Percentiles rank a stretch among this genome's conserved stretches.
Conservation (phyloP, 2,113 vertebrate species). For the Fregetta grallaria region DNA sequence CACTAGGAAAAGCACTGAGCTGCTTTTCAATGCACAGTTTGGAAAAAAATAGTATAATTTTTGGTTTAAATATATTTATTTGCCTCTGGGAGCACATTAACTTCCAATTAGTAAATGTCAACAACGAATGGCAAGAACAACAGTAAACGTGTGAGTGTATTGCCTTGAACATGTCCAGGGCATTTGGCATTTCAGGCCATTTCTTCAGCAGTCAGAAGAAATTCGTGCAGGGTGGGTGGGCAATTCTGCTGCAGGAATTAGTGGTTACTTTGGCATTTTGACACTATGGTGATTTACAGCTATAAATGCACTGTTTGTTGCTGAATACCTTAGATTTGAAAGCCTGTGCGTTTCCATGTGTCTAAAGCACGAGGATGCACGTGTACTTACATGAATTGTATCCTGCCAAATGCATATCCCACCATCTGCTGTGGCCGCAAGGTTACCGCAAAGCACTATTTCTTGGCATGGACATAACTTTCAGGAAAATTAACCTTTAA, state of each 20-base stretch:
- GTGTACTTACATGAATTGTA: neutral
- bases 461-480: neutral
- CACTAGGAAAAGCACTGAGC: neutral
- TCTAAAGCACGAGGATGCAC: neutral
- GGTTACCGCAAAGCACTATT: neutral
- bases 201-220: neutral
- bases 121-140: neutral
- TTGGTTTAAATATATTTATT: neutral
- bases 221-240: neutral
- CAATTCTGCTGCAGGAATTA: neutral
- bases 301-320: neutral
- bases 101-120: slow-evolving; percentile 12
- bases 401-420: neutral
- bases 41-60: neutral
- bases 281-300: neutral
- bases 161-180: neutral
- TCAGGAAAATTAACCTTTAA: neutral
- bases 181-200: neutral
- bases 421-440: fast-evolving
- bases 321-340: neutral
- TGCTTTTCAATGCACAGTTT: neutral
- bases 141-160: neutral
- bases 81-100: slow-evolving; percentile 10
- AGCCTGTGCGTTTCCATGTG: neutral
- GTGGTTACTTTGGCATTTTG: neutral